phyloP scores from a whole-genome alignment of 2,113 vertebrate genomes.

The Puffinus mauretanicus region DNA sequence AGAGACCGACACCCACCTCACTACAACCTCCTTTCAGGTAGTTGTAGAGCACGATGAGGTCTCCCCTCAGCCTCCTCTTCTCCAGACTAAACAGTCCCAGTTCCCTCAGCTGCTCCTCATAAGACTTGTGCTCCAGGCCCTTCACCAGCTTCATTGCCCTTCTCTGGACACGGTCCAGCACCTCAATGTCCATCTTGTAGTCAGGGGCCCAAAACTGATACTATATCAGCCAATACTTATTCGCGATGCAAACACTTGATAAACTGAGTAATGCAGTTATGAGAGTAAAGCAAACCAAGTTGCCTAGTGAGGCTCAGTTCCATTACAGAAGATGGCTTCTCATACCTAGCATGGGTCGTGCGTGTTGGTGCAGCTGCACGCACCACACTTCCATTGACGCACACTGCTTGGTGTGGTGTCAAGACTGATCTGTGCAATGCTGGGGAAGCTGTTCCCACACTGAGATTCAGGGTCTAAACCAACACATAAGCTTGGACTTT shows the following conservation, averaged over 20 bases:
- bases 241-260: fast-evolving
- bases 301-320: background rate
- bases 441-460: fast-evolving
- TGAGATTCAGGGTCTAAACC: background rate
- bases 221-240: background rate
- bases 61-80: too few species aligned
- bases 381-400: fast-evolving
- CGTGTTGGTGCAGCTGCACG: fast-evolving
- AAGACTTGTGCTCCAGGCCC: too few species aligned
- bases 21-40: too few species aligned
- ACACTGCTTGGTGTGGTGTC: background rate
- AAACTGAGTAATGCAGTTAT: background rate
- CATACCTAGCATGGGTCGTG: background rate
- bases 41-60: too few species aligned
- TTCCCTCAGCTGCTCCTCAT: too few species aligned
- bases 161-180: too few species aligned
- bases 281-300: background rate
- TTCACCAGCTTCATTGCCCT: too few species aligned
- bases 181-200: too few species aligned
- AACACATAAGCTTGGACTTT: background rate
- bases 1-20: too few species aligned
- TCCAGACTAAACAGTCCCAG: too few species aligned
- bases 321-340: background rate
- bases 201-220: too few species aligned
- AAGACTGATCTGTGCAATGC: background rate